Base-by-base conservation (phyloP, 2,888 invertebrate genomes). In the Himalopsyche kuldschensis region DNA sequence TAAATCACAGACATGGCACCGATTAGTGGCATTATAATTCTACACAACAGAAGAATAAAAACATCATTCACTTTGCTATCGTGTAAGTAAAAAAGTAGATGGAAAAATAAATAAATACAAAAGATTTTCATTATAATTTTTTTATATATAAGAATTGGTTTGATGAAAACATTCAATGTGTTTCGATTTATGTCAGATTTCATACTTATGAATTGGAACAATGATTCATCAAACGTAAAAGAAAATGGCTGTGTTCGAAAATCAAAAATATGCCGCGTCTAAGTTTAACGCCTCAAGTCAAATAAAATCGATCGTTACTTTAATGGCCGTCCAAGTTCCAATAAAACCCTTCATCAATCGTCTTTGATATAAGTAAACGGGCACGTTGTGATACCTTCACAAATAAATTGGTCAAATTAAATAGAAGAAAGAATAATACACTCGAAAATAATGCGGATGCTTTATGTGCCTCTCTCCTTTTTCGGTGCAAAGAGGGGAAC, bases 321-420 rank as follows among this genome's bases (percentile, higher is more conserved):
- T 35, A 85, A 80, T 83, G 27, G 41, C 83, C 79, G 79, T 83
- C 80, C 81, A 75, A 78, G 82, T 75, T 77, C 86, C 84, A 82
- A 86, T 86, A 86, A 83, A 84, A 83, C 84, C 86, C 84, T 84
- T 86, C 86, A 86, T 84, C 84, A 83, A 84, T 83, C 78, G 81
- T 82, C 82, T 48, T 69, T 30, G 32, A 75, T 78, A 79, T 81
- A 84, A 85, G 85, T 82, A 85, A 85, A 85, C 82, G 85, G 84
- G 75, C 80, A 82, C 80, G 84, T 48, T 79, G 41, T 79, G 32
- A 79, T 27, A 27, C 24, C 78, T 84, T 85, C 82, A 84, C 85
- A 48, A 69, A 85, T 82, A 85, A 85, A 85, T 85, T 85, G 85
- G 84, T 83, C 85, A 85, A 85, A 85, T 85, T 85, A 85, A 85